These are phyloP conservation scores for Crypturellus tataupa DNA, from an alignment of 2,797 vertebrate species.

Conservation along the genomic window DNA sequence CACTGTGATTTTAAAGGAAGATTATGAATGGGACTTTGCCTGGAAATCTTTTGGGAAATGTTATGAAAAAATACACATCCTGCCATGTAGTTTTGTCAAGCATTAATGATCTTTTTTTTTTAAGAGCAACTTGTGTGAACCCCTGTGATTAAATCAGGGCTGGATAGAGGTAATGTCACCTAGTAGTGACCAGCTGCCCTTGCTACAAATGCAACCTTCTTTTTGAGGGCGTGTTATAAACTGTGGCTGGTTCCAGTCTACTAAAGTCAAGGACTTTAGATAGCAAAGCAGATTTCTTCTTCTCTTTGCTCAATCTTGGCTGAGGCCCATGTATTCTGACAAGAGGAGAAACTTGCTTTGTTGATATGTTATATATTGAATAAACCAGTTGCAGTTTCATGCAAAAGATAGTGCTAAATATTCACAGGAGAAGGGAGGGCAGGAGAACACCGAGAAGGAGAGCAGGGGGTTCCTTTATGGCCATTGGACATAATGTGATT, in stretches of 20 bases:
- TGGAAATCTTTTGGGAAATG: neutral
- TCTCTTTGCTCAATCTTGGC: neutral
- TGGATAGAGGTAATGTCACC: neutral
- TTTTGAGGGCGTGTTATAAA: neutral
- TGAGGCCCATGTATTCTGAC: conserved; percentile 4
- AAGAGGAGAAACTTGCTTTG: conserved; percentile 18
- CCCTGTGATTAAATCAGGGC: neutral
- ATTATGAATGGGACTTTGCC: neutral
- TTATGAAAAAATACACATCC: neutral
- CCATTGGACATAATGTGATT: neutral
- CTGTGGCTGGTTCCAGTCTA: conserved; percentile 40
- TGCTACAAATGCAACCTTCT: neutral
- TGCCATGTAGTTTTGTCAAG: neutral
- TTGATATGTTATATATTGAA: neutral
- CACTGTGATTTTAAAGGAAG: neutral
- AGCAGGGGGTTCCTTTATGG: neutral
- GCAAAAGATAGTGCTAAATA: conserved; percentile 11
- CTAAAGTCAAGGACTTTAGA: conserved; percentile 23
- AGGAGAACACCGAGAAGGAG: neutral
- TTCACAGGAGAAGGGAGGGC: conserved; percentile 1
- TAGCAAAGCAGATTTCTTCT: conserved; percentile 2
- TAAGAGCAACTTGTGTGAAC: neutral
- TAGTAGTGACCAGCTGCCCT: neutral
- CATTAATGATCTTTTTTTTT: conserved; percentile 4
- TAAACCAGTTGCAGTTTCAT: conserved; percentile 49